Evolutionary conservation across 2,113 vertebrate genomes (phyloP), one percentile per base, ranked within the genome.

Genomic region (Sorex fumeus): DNA sequence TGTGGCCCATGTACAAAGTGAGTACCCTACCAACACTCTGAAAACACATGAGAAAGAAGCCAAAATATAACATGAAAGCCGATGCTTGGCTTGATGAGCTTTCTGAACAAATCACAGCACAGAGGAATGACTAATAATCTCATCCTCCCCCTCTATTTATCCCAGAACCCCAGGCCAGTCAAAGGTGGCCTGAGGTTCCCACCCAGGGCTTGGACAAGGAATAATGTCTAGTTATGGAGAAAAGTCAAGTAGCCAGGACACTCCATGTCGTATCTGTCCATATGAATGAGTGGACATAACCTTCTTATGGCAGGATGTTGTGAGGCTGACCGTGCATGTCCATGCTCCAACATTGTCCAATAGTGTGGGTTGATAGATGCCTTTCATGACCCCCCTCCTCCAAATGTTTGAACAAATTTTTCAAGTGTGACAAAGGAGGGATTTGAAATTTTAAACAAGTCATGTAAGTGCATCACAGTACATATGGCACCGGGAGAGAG

Each of bases 361-460:
- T 62, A 80, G 32, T 75, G 76, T 86, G 76, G 91, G 91, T 69
- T 86, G 32, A 32, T 84, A 92, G 47, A 89, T 3, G 8, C 74
- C 91, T 92, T n/a, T 90, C 82, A 70, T 47, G 76, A 43, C 32
- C 77, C 32, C 32, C 72, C 36, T 79, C 79, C 64, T 93, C 36
- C 69, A 90, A 82, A 57, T 7, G 30, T 83, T 80, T 81, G 43
- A 93, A 91, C 87, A 60, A 47, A 89, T 91, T 96, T 94, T 84
- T 40, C 10, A 30, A 27, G 28, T 66, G 15, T 30, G 64, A 66
- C 53, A 80, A 91, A 94, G 27, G 66, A 75, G 3, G 66, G 72
- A 86, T 84, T 34, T 92, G 32, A 34, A 79, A 50, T 84, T 87
- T 85, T 76, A 45, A 95, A 69, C 47, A 47, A 79, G 62, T 85